Evolutionary conservation across 1,140 invertebrate genomes (phyloP).

Genomic region (Mya arenaria): DNA sequence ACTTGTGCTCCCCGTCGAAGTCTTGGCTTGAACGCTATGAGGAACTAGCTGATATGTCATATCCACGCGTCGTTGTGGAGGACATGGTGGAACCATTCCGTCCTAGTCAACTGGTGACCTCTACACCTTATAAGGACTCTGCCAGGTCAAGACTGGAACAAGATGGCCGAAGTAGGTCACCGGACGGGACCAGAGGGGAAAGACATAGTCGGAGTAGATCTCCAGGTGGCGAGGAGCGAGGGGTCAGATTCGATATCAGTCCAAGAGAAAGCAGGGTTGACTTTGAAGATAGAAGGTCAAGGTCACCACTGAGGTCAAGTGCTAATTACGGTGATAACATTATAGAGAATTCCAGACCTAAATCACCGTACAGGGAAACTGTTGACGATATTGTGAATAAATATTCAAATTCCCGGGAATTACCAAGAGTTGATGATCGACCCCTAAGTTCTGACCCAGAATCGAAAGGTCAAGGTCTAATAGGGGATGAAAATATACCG

Average conservation of each 20-base stretch:
- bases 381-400: conserved; percentile 31
- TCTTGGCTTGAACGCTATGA: conserved; percentile 42
- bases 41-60: conserved; percentile 33
- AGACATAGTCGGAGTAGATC: no score
- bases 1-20: conserved; percentile 42
- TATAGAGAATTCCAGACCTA: not conserved
- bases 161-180: not conserved
- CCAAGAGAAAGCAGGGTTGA: not conserved
- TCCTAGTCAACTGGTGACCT: conserved; percentile 21
- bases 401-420: conserved; percentile 2
- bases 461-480: not conserved
- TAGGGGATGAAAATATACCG: not conserved
- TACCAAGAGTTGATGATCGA: not conserved
- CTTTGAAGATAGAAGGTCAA: conserved; percentile 32
- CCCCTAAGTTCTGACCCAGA: not conserved
- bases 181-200: not conserved
- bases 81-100: conserved; percentile 37
- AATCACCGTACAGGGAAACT: conserved; percentile 2
- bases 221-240: not conserved
- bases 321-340: not conserved
- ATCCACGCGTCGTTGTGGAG: conserved; percentile 34
- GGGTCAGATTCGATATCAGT: conserved; percentile 33
- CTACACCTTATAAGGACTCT: conserved; percentile 38
- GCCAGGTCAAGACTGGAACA: no score
- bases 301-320: conserved; percentile 17